Base-by-base conservation (phyloP, 2,888 invertebrate genomes). In the Molorchus minor region DNA sequence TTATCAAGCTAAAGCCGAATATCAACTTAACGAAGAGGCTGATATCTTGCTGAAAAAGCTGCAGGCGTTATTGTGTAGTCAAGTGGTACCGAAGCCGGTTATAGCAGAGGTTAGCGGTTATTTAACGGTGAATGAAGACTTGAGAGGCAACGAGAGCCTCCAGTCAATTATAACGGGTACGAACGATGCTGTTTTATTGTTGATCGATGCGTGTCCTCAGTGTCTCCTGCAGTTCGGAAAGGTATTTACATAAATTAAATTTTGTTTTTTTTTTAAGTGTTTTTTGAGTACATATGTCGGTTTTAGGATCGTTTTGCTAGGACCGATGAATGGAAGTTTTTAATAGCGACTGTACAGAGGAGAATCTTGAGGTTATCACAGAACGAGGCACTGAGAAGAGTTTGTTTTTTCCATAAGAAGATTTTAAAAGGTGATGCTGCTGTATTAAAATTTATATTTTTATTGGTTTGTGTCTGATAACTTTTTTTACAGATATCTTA, bases 191-290 rank as follows among this genome's bases (percentile, higher is more conserved):
- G 79, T 86, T 1, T 77, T 81, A 56, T 80, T 86, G 65, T 75
- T 89, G 65, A 79, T 87, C 21, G 84, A 86, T 25, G 82, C 83
- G 55, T 86, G 85, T 65, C 88, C 89, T 0, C 84, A 85, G 65
- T 86, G 85, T 70, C 74, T 88, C 21, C 79, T 88, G 64, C 85
- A 87, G 56, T 89, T 87, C 75, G 87, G 87, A 43, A 88, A 88
- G 84, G 89, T 88, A 74, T 74, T 61, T 66, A n/a, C n/a, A n/a
- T n/a, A n/a, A n/a, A n/a, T n/a, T n/a, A n/a, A n/a, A n/a, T n/a
- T n/a, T n/a, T n/a, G n/a, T n/a, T n/a, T n/a, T n/a, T n/a, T n/a
- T n/a, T n/a, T n/a, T n/a, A n/a, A n/a, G n/a, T n/a, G n/a, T n/a
- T n/a, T n/a, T n/a, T n/a, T n/a, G n/a, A n/a, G n/a, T n/a, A n/a